Percentiles rank a stretch among this genome's conserved stretches.
These are phyloP conservation scores for Synanthedon vespiformis DNA, from an alignment of 2,888 invertebrate species.

Conservation along the genomic window DNA sequence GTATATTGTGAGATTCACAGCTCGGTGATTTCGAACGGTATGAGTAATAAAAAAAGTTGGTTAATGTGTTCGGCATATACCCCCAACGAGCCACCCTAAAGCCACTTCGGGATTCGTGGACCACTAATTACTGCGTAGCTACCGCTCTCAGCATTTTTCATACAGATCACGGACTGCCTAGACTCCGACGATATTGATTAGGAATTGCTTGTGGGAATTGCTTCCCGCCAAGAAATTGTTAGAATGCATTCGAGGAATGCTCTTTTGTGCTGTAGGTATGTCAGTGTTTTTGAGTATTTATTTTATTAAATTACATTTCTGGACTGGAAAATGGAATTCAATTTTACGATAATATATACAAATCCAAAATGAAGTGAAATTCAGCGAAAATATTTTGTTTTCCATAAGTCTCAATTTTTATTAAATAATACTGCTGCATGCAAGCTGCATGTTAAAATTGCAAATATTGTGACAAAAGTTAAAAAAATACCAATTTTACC, in stretches of 20 bases:
- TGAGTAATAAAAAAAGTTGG: background rate
- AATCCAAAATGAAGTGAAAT: too few relatives aligned
- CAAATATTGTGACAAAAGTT: too few relatives aligned
- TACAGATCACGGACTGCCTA: conserved; percentile 57
- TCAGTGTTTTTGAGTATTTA: background rate
- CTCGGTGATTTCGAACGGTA: too few relatives aligned
- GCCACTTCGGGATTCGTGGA: conserved; percentile 4
- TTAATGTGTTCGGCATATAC: conserved; percentile 7
- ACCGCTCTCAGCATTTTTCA: conserved; percentile 44
- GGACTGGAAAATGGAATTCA: background rate
- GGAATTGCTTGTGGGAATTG: conserved; percentile 36
- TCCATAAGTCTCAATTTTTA: too few relatives aligned
- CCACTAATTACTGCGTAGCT: conserved; percentile 57
- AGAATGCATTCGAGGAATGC: conserved; percentile 26
- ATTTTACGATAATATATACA: background rate
- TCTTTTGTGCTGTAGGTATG: conserved; percentile 13
- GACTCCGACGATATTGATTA: conserved; percentile 43
- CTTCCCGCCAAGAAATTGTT: conserved; percentile 22
- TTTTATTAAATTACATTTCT: background rate
- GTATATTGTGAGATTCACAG: too few relatives aligned
- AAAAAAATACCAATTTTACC: too few relatives aligned
- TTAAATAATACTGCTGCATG: too few relatives aligned
- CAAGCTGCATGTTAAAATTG: too few relatives aligned
- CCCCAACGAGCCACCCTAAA: background rate
- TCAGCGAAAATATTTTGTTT: too few relatives aligned